Evolutionary conservation across 1,140 invertebrate genomes (phyloP).

Genomic region (Gonioctena quinquepunctata): DNA sequence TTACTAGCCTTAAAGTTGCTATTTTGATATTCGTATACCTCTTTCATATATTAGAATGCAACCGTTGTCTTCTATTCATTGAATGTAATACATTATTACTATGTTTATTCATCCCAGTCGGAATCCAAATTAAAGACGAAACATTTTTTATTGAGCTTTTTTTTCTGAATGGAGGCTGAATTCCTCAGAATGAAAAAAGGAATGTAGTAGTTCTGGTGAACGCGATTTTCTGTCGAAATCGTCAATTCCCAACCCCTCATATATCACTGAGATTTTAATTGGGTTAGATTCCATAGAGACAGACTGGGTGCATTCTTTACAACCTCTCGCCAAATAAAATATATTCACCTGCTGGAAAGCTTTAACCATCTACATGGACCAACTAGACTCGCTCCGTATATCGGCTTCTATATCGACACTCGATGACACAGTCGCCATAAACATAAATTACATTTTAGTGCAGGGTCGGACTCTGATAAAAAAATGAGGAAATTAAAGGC

Average conservation of each 20-base stretch:
- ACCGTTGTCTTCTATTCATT: no score
- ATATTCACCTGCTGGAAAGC: slow-evolving; percentile 17
- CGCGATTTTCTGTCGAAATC: not conserved
- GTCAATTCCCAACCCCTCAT: not conserved
- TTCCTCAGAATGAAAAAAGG: no score
- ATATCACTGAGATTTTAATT: slow-evolving; percentile 16
- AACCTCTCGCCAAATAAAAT: slow-evolving; percentile 19
- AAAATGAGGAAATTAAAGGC: no score
- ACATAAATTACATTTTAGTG: slow-evolving; percentile 13
- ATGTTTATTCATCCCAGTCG: no score
- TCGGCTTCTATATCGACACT: slow-evolving; percentile 17
- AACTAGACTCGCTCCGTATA: slow-evolving; percentile 15
- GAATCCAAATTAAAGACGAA: no score
- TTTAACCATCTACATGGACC: slow-evolving; percentile 17
- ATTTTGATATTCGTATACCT: no score
- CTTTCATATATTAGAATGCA: no score
- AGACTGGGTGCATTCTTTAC: slow-evolving; percentile 13
- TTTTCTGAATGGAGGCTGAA: no score
- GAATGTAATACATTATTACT: no score
- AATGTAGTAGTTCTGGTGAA: not conserved
- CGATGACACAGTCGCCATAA: slow-evolving; percentile 17
- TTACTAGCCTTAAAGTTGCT: no score
- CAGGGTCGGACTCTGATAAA: not conserved
- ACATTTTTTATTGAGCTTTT: no score
- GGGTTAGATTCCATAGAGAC: slow-evolving; percentile 14